phyloP scores from a whole-genome alignment of 2,888 invertebrate genomes.

The Aromia moschata region DNA sequence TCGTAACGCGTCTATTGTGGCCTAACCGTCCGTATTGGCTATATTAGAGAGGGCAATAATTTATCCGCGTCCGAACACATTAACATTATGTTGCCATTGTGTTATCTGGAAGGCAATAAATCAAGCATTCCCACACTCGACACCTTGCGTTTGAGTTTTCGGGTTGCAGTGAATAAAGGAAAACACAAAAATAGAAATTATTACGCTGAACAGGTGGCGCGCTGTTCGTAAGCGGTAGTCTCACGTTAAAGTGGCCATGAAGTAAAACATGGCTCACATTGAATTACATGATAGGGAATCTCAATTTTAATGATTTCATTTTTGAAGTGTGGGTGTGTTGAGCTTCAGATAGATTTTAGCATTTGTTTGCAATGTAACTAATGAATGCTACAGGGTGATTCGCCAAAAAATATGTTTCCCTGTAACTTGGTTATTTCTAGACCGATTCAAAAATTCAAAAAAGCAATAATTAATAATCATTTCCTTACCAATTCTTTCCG shows the following conservation, averaged over 20 bases:
- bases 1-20: background rate
- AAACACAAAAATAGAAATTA: constrained; percentile 4
- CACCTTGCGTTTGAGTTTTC: constrained; percentile 17
- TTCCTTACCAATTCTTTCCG: no score
- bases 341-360: no score
- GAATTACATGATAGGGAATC: no score
- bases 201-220: constrained; percentile 10
- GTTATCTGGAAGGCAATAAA: constrained; percentile 16
- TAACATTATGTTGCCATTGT: background rate
- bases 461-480: no score
- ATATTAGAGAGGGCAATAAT: constrained; percentile 1
- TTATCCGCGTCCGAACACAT: constrained; percentile 1
- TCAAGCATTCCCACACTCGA: constrained; percentile 19
- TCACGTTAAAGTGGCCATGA: constrained; percentile 8
- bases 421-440: no score
- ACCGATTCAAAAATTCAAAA: no score
- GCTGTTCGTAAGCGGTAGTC: background rate
- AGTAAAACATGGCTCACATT: no score
- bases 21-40: background rate
- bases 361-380: no score
- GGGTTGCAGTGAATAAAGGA: background rate
- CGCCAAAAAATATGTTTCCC: no score
- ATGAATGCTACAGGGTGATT: no score
- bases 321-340: no score
- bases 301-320: no score